Evolutionary conservation across 2,113 vertebrate genomes (phyloP).

Genomic region (Monopterus albus): DNA sequence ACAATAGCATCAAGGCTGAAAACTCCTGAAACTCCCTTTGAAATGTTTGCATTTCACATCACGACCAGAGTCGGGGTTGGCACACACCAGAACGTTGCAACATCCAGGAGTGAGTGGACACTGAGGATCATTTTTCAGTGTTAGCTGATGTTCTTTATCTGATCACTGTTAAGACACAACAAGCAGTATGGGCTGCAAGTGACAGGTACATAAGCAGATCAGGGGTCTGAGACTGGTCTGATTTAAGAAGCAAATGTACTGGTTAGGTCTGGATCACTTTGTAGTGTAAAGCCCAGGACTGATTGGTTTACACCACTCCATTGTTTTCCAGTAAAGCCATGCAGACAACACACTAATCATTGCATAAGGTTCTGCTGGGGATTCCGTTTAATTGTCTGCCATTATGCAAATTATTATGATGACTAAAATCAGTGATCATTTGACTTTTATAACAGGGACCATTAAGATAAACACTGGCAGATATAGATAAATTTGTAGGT

Average conservation of each 20-base stretch:
- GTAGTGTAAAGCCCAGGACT: neutral
- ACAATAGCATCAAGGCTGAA: conserved; percentile 49
- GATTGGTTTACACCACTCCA: neutral
- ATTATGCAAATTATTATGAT: too few relatives aligned
- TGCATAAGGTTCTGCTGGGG: too few relatives aligned
- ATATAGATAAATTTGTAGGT: too few relatives aligned
- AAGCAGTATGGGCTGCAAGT: neutral
- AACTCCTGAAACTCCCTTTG: conserved; percentile 36
- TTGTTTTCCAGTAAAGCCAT: too few relatives aligned
- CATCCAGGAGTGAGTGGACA: neutral
- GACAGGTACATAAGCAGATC: conserved; percentile 3
- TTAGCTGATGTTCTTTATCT: conserved; percentile 9
- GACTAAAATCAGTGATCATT: too few relatives aligned
- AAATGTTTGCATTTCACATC: conserved; percentile 57
- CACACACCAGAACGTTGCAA: neutral
- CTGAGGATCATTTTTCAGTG: conserved; percentile 1
- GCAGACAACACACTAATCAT: too few relatives aligned
- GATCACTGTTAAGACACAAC: conserved; percentile 6
- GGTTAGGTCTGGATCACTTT: too few relatives aligned
- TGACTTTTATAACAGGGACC: too few relatives aligned
- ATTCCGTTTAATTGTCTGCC: too few relatives aligned
- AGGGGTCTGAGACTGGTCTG: too few relatives aligned
- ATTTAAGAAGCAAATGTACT: neutral
- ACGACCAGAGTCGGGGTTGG: neutral
- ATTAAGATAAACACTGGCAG: too few relatives aligned